phyloP scores from a whole-genome alignment of 2,113 vertebrate genomes.

The Eurystomus gularis region DNA sequence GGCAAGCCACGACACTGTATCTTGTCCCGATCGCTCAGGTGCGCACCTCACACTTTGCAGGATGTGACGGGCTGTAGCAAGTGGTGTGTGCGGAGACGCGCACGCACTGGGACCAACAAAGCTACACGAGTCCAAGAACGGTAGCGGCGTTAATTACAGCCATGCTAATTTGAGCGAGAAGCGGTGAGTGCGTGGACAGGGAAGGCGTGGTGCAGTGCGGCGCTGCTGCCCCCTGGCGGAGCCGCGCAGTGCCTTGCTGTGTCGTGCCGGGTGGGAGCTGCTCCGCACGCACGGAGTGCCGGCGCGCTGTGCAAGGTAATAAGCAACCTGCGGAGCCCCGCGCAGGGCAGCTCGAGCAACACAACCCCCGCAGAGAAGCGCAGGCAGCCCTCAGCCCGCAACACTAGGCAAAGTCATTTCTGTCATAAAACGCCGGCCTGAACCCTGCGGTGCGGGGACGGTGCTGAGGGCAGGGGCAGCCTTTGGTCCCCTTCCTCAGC shows the following conservation, averaged over 20 bases:
- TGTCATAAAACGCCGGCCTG: not conserved
- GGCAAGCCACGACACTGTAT: conserved; percentile 53
- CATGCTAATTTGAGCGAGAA: not conserved
- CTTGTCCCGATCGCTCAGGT: conserved; percentile 53
- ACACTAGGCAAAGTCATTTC: not conserved
- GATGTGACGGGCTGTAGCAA: conserved; percentile 51
- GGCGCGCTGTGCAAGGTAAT: not conserved
- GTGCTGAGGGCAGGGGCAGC: not conserved
- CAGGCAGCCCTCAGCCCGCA: not conserved
- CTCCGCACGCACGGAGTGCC: not conserved
- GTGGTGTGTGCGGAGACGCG: not conserved
- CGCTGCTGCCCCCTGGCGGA: not conserved
- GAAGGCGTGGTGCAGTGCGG: not conserved
- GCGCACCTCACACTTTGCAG: conserved; percentile 53
- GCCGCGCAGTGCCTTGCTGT: not conserved
- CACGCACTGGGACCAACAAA: not conserved
- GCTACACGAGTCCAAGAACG: not conserved
- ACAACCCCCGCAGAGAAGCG: not conserved
- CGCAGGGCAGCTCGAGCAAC: not conserved
- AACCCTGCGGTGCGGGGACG: not conserved
- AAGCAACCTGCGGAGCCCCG: not conserved
- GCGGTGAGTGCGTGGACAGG: not conserved
- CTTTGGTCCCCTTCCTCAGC: not conserved
- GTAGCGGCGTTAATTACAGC: not conserved
- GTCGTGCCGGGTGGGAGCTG: not conserved